A percentile compares a stretch with the other conserved stretches of the same genome.
Evolutionary conservation across 2,797 vertebrate species (phyloP).

Genomic region (Pseudotriccus pelzelni): DNA sequence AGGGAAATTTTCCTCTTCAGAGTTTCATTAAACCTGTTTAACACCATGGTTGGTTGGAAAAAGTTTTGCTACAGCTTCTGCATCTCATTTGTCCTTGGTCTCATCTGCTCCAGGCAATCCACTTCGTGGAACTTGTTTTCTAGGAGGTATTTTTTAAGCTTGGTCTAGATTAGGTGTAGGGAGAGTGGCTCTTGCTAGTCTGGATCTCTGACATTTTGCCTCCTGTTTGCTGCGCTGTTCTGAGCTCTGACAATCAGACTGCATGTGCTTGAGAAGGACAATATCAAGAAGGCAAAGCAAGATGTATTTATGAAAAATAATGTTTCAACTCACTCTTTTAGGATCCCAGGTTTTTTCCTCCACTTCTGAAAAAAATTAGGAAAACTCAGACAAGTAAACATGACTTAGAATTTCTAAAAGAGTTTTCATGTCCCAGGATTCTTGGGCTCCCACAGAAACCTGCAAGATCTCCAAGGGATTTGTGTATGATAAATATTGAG

Average conservation of each 20-base stretch:
- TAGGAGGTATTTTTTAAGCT: background rate
- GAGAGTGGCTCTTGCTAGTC: background rate
- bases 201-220: background rate
- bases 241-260: background rate
- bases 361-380: background rate
- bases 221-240: background rate
- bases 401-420: background rate
- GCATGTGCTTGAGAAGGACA: background rate
- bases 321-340: background rate
- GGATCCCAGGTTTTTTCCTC: background rate
- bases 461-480: slow-evolving; percentile 8
- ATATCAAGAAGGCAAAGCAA: background rate
- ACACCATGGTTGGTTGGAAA: background rate
- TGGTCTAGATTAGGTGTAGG: background rate
- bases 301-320: background rate
- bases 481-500: slow-evolving; percentile 28
- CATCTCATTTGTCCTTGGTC: background rate
- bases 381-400: background rate
- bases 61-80: background rate
- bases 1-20: background rate
- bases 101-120: background rate
- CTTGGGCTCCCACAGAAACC: background rate
- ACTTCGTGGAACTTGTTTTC: background rate
- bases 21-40: background rate
- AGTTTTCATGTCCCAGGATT: background rate